These are phyloP conservation scores for Glandiceps talaboti DNA, from an alignment of 53 echinoderm and acorn worm genomes.

Conservation along the genomic window DNA sequence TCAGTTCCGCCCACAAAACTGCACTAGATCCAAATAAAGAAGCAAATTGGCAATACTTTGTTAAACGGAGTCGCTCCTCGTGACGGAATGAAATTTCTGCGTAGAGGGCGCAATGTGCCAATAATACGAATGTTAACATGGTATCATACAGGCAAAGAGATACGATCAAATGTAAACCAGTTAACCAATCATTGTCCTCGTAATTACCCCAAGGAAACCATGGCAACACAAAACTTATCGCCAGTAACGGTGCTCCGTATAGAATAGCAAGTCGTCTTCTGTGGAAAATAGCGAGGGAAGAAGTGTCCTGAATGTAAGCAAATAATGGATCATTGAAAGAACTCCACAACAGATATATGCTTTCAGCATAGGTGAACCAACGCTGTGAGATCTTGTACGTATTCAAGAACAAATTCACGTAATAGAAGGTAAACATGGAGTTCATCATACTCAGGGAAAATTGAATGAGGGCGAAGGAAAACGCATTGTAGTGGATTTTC, in stretches of 20 bases:
- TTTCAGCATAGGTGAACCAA: slow-evolving; percentile 76
- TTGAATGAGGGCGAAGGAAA: slow-evolving; percentile 53
- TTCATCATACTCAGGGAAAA: slow-evolving; percentile 55
- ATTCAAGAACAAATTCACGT: slow-evolving; percentile 81
- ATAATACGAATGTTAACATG: slow-evolving; percentile 64
- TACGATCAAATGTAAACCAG: slow-evolving; percentile 63
- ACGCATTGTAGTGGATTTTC: slow-evolving; percentile 25
- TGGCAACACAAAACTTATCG: slow-evolving; percentile 63
- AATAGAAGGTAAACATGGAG: slow-evolving; percentile 75
- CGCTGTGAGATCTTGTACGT: slow-evolving; percentile 63
- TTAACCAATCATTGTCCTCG: slow-evolving; percentile 43
- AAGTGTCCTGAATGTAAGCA: slow-evolving; percentile 96
- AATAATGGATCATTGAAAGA: slow-evolving; percentile 90
- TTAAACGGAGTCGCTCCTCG: slow-evolving; percentile 64
- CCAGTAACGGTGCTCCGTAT: slow-evolving; percentile 85
- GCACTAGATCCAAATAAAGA: slow-evolving; percentile 48
- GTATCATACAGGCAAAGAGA: slow-evolving; percentile 74
- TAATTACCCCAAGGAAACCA: slow-evolving; percentile 98
- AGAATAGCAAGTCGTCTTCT: slow-evolving; percentile 62
- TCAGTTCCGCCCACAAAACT: slow-evolving; percentile 51
- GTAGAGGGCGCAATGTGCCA: slow-evolving; percentile 72
- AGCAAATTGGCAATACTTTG: slow-evolving; percentile 62
- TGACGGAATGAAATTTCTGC: slow-evolving; percentile 82
- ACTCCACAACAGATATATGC: slow-evolving; percentile 85
- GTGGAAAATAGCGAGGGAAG: slow-evolving; percentile 53